These are phyloP conservation scores for Latheticus oryzae DNA, from an alignment of 2,888 invertebrate species.

Conservation along the genomic window DNA sequence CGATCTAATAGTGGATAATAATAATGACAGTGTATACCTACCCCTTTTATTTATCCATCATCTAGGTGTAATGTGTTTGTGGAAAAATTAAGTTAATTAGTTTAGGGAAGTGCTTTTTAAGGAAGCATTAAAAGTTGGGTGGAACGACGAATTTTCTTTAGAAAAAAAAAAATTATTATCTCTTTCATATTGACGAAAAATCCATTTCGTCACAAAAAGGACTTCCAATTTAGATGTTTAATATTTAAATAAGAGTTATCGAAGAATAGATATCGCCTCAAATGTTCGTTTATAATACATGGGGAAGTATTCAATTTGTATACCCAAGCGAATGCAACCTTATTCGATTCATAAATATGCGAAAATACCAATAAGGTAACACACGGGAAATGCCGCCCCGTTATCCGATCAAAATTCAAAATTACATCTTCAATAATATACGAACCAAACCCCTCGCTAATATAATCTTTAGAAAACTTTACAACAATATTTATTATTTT, in stretches of 20 bases:
- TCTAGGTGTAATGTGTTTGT: conserved; percentile 46
- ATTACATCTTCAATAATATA: conserved; percentile 41
- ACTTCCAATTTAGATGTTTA: conserved; percentile 46
- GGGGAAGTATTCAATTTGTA: conserved; percentile 47
- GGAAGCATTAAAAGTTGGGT: too few relatives aligned
- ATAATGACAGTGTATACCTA: conserved; percentile 37
- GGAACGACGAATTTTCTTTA: too few relatives aligned
- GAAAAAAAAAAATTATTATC: too few relatives aligned
- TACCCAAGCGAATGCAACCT: conserved; percentile 36
- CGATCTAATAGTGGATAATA: conserved; percentile 37
- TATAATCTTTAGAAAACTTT: conserved; percentile 18
- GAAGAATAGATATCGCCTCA: conserved; percentile 52
- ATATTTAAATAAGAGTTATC: conserved; percentile 57
- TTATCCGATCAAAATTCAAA: conserved; percentile 36
- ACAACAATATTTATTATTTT: too few relatives aligned
- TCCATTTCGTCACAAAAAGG: conserved; percentile 24
- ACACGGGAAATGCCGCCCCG: conserved; percentile 28
- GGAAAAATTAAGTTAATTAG: conserved; percentile 41
- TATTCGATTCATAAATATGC: conserved; percentile 56
- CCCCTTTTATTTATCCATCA: conserved; percentile 46
- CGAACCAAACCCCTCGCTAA: conserved; percentile 3
- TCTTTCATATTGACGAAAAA: conserved; percentile 33
- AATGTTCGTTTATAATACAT: conserved; percentile 55
- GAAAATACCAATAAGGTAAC: conserved; percentile 58
- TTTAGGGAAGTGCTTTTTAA: conserved; percentile 10